phyloP scores from a whole-genome alignment of 2,888 invertebrate genomes.

The Prosopocoilus inquinatus region DNA sequence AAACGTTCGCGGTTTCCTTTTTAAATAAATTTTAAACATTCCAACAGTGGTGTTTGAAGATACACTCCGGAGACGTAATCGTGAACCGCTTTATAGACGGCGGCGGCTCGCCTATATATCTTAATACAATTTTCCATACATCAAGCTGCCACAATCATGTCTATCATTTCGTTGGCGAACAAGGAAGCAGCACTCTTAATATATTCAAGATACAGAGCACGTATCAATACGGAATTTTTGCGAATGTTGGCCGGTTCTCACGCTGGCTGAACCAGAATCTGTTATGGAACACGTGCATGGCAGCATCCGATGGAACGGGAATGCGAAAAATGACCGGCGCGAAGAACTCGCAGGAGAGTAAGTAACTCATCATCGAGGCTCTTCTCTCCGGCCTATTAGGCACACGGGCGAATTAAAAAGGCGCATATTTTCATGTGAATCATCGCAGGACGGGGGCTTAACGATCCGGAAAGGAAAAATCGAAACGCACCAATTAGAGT shows the following conservation, averaged over 20 bases:
- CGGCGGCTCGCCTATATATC: not conserved
- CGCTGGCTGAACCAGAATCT: conserved; percentile 34
- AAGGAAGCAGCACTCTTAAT: conserved; percentile 16
- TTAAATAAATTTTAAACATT: too few species aligned
- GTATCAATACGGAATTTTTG: conserved; percentile 36
- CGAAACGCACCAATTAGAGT: too few species aligned
- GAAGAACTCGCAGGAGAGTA: conserved; percentile 17
- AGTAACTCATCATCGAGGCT: conserved; percentile 32
- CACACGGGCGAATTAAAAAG: not conserved
- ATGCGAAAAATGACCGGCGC: conserved; percentile 35
- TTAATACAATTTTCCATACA: conserved; percentile 4
- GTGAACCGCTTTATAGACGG: not conserved
- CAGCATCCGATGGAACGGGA: conserved; percentile 38
- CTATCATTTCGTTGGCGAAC: conserved; percentile 8
- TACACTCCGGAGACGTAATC: not conserved
- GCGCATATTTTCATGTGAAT: too few species aligned
- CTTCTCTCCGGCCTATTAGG: not conserved
- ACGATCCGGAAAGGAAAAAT: too few species aligned
- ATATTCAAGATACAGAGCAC: conserved; percentile 31
- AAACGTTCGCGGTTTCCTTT: too few species aligned
- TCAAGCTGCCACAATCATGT: conserved; percentile 4
- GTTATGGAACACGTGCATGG: conserved; percentile 36
- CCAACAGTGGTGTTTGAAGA: too few species aligned
- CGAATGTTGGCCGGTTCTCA: conserved; percentile 33
- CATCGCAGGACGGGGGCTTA: too few species aligned